phyloP scores from a whole-genome alignment of 2,113 vertebrate genomes.

The Elanus axillaris region DNA sequence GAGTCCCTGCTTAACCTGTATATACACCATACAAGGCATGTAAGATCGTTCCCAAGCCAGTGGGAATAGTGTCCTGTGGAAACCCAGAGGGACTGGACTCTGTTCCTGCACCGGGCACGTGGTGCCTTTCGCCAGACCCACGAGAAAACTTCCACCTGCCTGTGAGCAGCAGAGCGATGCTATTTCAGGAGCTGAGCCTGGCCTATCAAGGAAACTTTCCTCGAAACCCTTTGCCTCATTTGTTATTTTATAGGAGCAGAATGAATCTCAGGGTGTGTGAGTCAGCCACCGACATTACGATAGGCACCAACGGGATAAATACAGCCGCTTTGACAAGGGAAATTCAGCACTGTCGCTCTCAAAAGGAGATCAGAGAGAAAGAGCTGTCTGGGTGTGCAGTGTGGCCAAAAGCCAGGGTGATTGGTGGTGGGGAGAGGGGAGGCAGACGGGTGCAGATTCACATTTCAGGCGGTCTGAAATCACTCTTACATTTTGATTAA shows the following conservation, averaged over 20 bases:
- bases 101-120: rapidly evolving
- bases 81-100: rapidly evolving
- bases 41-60: rapidly evolving
- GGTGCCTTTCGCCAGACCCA: neutral
- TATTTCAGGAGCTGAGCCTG: neutral
- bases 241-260: neutral
- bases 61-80: rapidly evolving
- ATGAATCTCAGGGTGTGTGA: neutral
- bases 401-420: neutral
- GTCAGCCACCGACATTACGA: neutral
- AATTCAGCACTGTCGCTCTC: neutral
- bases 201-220: slow-evolving; percentile 23
- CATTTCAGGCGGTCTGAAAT: neutral
- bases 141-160: neutral
- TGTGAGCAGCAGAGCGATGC: rapidly evolving
- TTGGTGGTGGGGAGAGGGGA: neutral
- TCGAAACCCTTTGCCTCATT: neutral
- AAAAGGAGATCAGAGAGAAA: neutral
- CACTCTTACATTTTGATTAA: neutral
- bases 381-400: neutral
- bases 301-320: neutral
- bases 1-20: rapidly evolving
- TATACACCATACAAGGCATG: rapidly evolving
- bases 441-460: neutral
- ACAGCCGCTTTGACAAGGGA: neutral